These are phyloP conservation scores for Pemphredon lugubris DNA, from an alignment of 2,888 invertebrate species.

Conservation along the genomic window DNA sequence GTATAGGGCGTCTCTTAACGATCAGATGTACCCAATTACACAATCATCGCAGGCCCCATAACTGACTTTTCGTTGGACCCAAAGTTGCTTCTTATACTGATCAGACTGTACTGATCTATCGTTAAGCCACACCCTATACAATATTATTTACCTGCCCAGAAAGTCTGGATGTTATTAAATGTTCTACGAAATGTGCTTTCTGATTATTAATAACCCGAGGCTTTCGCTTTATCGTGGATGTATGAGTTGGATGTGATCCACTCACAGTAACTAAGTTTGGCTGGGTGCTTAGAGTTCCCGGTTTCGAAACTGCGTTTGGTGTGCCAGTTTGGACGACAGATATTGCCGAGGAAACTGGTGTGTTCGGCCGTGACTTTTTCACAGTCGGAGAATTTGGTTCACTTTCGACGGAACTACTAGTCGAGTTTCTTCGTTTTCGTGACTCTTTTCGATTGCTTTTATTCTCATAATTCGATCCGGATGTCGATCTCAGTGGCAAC, in stretches of 20 bases:
- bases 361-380: conserved; percentile 79
- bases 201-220: conserved; percentile 65
- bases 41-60: too few species aligned
- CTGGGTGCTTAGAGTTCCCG: conserved; percentile 55
- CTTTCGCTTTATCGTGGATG: conserved; percentile 67
- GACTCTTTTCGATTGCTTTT: conserved; percentile 73
- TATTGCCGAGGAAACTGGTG: conserved; percentile 67
- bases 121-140: not conserved
- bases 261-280: conserved; percentile 52
- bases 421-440: conserved; percentile 82
- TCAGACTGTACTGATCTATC: too few species aligned
- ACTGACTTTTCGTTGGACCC: too few species aligned
- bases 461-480: conserved; percentile 62
- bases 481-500: conserved; percentile 80
- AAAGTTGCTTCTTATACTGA: too few species aligned
- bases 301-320: conserved; percentile 37
- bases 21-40: too few species aligned
- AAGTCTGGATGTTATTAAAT: conserved; percentile 67
- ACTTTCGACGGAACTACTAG: conserved; percentile 81
- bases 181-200: conserved; percentile 69
- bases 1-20: too few species aligned
- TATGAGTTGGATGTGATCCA: conserved; percentile 56
- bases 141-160: conserved; percentile 66
- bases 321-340: conserved; percentile 38
- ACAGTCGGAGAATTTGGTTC: conserved; percentile 82